Evolutionary conservation across 2,797 vertebrate species (phyloP).

Genomic region (Cyprinella venusta): DNA sequence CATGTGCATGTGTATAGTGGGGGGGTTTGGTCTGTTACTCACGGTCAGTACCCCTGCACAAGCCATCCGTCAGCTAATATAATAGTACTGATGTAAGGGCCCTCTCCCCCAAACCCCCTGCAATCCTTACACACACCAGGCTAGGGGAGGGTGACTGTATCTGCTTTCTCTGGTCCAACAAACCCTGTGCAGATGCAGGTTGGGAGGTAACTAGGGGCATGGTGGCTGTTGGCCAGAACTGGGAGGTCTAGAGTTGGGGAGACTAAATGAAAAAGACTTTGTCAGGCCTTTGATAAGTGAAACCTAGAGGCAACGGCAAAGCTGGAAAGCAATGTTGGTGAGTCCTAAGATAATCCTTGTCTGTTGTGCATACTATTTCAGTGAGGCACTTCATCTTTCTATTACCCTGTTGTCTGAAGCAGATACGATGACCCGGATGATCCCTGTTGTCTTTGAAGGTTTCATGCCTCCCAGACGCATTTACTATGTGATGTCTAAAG

Average conservation of each 20-base stretch:
- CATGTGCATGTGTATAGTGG: conserved; percentile 54
- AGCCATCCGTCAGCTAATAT: conserved; percentile 53
- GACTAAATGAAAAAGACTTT: conserved; percentile 62
- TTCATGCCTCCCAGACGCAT: not conserved
- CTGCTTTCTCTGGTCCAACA: conserved; percentile 30
- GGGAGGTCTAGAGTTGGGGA: conserved; percentile 63
- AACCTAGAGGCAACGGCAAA: conserved; percentile 58
- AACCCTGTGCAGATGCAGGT: conserved; percentile 40
- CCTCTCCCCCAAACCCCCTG: conserved; percentile 38
- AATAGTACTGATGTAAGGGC: conserved; percentile 49
- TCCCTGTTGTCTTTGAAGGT: conserved; percentile 39
- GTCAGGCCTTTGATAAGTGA: conserved; percentile 59
- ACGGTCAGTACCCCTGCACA: conserved; percentile 53
- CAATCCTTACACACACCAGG: conserved; percentile 40
- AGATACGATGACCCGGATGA: conserved; percentile 43
- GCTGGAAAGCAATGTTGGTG: conserved; percentile 51
- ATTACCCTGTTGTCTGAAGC: conserved; percentile 36
- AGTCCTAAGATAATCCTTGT: conserved; percentile 50
- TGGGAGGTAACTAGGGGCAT: conserved; percentile 61
- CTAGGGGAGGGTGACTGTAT: conserved; percentile 32
- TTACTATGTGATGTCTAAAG: not conserved
- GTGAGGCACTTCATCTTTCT: conserved; percentile 40
- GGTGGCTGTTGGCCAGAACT: conserved; percentile 61
- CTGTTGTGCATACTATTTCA: conserved; percentile 44
- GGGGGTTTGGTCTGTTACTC: conserved; percentile 44